Base-by-base conservation (phyloP, 1,140 invertebrate species). In the Rhizoglyphus robini region DNA sequence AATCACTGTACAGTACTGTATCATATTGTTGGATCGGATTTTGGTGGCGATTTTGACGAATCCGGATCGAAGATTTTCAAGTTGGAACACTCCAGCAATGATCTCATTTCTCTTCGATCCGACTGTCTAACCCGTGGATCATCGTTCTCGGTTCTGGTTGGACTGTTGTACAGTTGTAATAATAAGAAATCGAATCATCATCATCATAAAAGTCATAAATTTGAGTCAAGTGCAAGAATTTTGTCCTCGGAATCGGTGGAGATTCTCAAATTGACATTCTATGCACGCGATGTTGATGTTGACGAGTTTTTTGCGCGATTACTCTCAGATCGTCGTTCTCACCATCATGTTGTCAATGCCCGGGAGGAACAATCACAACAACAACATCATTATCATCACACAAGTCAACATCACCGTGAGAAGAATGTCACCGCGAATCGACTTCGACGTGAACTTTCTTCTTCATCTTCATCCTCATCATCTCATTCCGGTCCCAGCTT, bases 401-500 rank as follows among this genome's bases (percentile, higher is more conserved):
- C 11, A 8, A 8, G 49, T 51, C 18, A 27, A 20, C 11, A 20
- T 8, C 5, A 8, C 27, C 11, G 27, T 5, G 5, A 27, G 41
- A 13, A 46, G 13, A n/a, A 20, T 20, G 27, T 8, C 5, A 8
- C 27, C 11, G 27, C 5, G 5, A 27, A 51, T 27, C n/a, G 61
- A 23, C 48, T 23, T 13, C 15, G 15, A 4, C 23, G 58, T 20
- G 23, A 60, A 13, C 5, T 23, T 5, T 13, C 11, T 51, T n/a
- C 18, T 13, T 41, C 49, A 11, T 13, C 11, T 51, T n/a, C 18
- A 51, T 41, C 36, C 8, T 60, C 58, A 18, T 48, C 5, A 5
- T 15, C 11, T 18, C 5, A 60, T 15, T 20, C 11, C 32, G 8
- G 51, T 20, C 78, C 78, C 0, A 86, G 84, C 70, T 96, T 96